phyloP scores from a whole-genome alignment of 2,888 invertebrate genomes.

The Notocelia uddmanniana region DNA sequence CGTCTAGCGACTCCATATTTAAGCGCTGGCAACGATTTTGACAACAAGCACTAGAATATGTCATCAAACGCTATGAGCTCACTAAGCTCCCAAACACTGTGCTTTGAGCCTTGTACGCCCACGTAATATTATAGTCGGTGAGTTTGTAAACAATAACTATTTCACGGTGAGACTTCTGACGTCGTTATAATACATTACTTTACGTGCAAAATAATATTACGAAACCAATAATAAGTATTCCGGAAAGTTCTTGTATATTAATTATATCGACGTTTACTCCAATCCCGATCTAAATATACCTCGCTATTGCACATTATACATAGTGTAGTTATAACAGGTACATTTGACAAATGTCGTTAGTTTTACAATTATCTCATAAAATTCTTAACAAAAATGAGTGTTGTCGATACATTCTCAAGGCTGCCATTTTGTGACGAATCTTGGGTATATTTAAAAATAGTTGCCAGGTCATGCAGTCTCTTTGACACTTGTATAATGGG shows the following conservation, averaged over 20 bases:
- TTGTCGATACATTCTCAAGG: slow-evolving; percentile 19
- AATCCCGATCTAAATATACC: slow-evolving; percentile 34
- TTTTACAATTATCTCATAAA: slow-evolving; percentile 32
- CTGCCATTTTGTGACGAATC: slow-evolving; percentile 22
- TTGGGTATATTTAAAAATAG: neutral
- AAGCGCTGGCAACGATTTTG: neutral
- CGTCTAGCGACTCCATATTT: too few relatives aligned
- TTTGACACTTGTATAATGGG: neutral
- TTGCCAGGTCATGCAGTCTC: neutral
- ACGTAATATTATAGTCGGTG: neutral
- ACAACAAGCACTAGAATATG: neutral
- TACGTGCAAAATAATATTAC: neutral
- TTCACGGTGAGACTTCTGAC: neutral
- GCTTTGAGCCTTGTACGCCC: neutral
- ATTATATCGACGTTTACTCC: neutral
- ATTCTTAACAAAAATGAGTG: slow-evolving; percentile 10
- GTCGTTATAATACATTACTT: neutral
- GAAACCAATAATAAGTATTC: neutral
- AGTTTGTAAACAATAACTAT: neutral
- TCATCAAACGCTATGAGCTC: neutral
- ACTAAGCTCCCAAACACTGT: neutral
- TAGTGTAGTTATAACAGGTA: slow-evolving; percentile 58
- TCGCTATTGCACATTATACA: slow-evolving; percentile 40
- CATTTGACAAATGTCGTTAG: slow-evolving; percentile 55
- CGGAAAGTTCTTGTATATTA: neutral